Conservation (phyloP, 2,113 vertebrate species). For the Cephalopterus ornatus region DNA sequence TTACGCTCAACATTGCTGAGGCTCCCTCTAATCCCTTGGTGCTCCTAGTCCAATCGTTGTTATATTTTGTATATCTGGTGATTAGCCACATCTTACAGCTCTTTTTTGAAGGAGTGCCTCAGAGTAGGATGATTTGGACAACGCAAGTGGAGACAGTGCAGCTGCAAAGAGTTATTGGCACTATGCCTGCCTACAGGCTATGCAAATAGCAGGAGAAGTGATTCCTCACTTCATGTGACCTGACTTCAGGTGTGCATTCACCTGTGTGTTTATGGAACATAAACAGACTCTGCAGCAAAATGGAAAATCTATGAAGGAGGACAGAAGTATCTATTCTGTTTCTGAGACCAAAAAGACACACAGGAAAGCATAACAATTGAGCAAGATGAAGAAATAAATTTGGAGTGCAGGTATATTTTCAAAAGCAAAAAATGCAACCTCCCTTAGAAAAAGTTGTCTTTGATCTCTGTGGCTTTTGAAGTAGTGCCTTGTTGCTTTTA, state of each 20-base stretch:
- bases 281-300: background rate
- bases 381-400: background rate
- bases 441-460: background rate
- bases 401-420: background rate
- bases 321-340: background rate
- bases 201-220: background rate
- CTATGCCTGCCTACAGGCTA: background rate
- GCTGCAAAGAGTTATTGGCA: background rate
- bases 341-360: background rate
- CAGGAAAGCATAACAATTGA: background rate
- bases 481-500: background rate
- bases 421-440: background rate
- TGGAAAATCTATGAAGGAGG: background rate
- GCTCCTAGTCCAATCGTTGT: background rate
- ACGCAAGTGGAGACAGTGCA: background rate
- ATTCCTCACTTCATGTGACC: background rate
- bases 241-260: background rate
- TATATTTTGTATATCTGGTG: background rate
- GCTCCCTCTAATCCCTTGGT: background rate
- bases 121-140: background rate
- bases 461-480: background rate
- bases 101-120: background rate
- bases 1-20: accelerated
- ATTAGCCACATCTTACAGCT: background rate
- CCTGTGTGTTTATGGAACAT: background rate